Conservation (phyloP, 1,140 invertebrate genomes). For the Drosophila ogumai region DNA sequence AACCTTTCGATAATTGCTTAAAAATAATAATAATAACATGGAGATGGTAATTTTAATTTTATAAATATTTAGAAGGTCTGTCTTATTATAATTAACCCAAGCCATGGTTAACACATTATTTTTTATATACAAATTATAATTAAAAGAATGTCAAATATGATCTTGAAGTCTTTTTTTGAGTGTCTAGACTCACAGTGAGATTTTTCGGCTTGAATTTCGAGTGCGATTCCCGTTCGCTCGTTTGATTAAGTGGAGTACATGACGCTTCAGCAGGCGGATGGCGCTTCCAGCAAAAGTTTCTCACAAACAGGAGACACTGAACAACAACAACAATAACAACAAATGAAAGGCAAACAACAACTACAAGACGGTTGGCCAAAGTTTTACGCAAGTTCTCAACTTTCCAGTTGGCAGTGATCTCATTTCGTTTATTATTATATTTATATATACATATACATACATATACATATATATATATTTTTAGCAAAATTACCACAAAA, state of each 20-base stretch:
- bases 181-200: not conserved
- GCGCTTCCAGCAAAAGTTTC: conserved; percentile 49
- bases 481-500: conserved; percentile 52
- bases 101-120: no score
- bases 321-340: conserved; percentile 4
- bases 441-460: not conserved
- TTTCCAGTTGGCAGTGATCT: conserved; percentile 52
- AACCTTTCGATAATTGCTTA: not conserved
- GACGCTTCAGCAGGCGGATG: conserved; percentile 39
- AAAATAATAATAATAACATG: not conserved
- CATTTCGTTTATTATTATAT: conserved; percentile 39
- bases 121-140: no score
- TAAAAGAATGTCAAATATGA: no score
- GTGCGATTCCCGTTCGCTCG: conserved; percentile 17
- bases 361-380: conserved; percentile 9
- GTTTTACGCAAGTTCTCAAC: conserved; percentile 45
- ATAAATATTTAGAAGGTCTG: no score
- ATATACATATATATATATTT: not conserved
- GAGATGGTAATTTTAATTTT: no score
- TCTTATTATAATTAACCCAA: no score
- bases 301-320: conserved; percentile 33
- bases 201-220: conserved; percentile 21
- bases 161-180: not conserved
- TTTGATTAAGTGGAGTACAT: conserved; percentile 43
- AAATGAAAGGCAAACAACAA: not conserved